Conservation (phyloP, 2,888 invertebrate genomes). For the Rhagonycha fulva region DNA sequence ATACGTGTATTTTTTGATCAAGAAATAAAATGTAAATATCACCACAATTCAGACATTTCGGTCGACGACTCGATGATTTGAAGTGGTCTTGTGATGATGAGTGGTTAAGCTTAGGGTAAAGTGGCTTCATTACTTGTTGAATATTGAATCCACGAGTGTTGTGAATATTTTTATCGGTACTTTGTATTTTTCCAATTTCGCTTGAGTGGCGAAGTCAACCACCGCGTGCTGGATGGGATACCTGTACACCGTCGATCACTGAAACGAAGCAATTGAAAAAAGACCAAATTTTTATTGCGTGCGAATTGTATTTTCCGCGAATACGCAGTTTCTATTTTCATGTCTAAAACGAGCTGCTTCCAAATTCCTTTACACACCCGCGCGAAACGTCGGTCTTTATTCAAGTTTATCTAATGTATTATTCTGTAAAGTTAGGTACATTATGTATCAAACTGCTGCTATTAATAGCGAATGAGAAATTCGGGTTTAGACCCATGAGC, state of each 20-base stretch:
- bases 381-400: not conserved
- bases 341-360: not conserved
- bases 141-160: not conserved
- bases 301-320: no score
- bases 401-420: not conserved
- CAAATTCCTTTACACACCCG: not conserved
- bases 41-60: no score
- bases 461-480: not conserved
- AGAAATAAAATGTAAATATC: no score
- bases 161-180: not conserved
- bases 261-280: not conserved
- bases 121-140: not conserved
- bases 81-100: no score
- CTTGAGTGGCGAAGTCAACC: not conserved
- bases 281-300: not conserved
- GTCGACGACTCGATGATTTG: no score
- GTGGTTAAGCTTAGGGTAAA: no score
- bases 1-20: no score
- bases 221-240: no score
- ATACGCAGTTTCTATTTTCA: not conserved
- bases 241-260: no score
- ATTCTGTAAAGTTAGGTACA: not conserved
- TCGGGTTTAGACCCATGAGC: not conserved
- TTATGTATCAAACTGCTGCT: not conserved
- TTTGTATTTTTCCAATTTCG: not conserved